phyloP scores from a whole-genome alignment of 1,140 invertebrate genomes.

The Meloidogyne exigua region DNA sequence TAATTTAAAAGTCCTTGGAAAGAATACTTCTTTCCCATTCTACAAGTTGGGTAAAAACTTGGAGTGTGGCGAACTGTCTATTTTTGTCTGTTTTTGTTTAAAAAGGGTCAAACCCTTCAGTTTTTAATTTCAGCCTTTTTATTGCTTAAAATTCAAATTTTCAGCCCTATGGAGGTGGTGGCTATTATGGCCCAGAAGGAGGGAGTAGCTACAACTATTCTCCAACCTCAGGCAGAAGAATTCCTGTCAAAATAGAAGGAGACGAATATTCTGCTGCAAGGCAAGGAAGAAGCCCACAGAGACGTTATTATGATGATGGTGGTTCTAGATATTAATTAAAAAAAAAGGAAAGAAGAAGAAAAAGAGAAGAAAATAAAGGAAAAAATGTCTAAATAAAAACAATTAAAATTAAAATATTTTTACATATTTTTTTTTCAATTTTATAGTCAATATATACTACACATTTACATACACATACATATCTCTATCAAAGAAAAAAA shows the following conservation, averaged over 20 bases:
- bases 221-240: background rate
- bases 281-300: background rate
- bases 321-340: background rate
- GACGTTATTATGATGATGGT: background rate
- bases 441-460: background rate
- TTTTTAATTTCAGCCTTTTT: no score
- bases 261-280: background rate
- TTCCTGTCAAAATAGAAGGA: background rate
- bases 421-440: background rate
- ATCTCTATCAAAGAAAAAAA: no score
- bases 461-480: no score
- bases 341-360: background rate
- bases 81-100: no score
- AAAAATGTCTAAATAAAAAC: background rate
- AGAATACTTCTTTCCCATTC: background rate
- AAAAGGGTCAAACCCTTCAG: no score
- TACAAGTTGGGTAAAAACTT: background rate
- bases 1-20: no score
- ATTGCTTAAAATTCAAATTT: background rate
- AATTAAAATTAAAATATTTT: background rate
- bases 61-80: background rate
- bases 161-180: background rate
- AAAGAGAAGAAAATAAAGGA: no score
- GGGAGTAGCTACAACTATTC: background rate
- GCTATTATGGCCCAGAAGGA: background rate